Conservation (phyloP, 2,797 vertebrate genomes). For the Sciaenops ocellatus region DNA sequence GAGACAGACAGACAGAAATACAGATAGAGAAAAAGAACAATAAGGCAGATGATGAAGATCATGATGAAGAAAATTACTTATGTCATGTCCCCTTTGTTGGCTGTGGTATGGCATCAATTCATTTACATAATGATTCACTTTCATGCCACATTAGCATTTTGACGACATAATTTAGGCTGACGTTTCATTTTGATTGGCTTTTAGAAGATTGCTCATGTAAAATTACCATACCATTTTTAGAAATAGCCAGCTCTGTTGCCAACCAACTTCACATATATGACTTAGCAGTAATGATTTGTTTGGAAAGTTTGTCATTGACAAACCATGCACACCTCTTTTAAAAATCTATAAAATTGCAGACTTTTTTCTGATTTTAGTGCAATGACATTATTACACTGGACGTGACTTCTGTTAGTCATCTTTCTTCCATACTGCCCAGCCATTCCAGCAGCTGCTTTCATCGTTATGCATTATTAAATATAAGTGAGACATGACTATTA, state of each 20-base stretch:
- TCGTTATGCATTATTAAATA: constrained; percentile 8
- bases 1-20: not conserved
- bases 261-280: not conserved
- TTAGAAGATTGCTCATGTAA: constrained; percentile 7
- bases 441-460: not conserved
- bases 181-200: constrained; percentile 46
- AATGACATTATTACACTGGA: not conserved
- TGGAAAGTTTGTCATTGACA: not conserved
- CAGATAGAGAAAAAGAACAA: not conserved
- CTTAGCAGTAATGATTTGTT: not conserved
- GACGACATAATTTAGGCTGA: constrained; percentile 12
- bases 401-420: not conserved
- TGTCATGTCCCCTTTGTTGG: constrained; percentile 4
- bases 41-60: not conserved
- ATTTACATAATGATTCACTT: constrained; percentile 32
- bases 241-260: not conserved
- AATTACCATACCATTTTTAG: not conserved
- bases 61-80: not conserved
- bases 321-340: not conserved
- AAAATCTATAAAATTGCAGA: not conserved
- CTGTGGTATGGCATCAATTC: not conserved
- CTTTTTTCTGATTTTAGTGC: not conserved
- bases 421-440: not conserved
- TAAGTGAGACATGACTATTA: not conserved
- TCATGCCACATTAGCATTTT: constrained; percentile 28